Base-by-base conservation (phyloP, 2,797 vertebrate species). In the Notoglanidium macrostoma region DNA sequence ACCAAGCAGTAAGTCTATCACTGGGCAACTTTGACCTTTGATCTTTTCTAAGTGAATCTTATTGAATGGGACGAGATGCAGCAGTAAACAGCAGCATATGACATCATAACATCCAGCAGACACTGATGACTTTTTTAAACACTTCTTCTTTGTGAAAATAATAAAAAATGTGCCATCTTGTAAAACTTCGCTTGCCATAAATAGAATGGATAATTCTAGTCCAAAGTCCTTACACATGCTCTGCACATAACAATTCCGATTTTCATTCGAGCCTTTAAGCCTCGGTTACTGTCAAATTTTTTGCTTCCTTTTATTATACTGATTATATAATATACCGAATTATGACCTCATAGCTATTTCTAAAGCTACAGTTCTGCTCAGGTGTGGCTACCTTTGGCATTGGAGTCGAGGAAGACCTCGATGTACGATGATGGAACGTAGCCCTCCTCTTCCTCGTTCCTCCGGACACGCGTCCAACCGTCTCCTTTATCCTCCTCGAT, bases 401-500 rank as follows among this genome's bases (percentile, higher is more conserved):
- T 98, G 93, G 97, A 97, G 96, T 99, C 98, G 96, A 99, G 97
- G 93, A 98, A 98, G 95, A 99, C 97, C 95, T 99, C 98, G 87
- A 99, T 95, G 95, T 99, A 99, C 89, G 98, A 98, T 1, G 98
- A 96, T 88, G 98, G 98, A 91, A 99, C 97, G 87, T 99, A 99
- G 94, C 98, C 98, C 95, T 99, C 98, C 94, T 99, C 98, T 87
- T 99, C 98, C 26, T 98, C 98, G 83, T 98, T 98, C 93, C 97
- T 96, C 91, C 98, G 96, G 91, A 98, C 97, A 92, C 98, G 97
- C 72, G 98, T 99, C 98, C 98, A 99, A 83, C 98, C 98, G 81
- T 99, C 98, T 40, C 98, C 98, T 97, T 99, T 99, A 94, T 99
- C 98, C 87, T 99, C 98, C 92, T 99, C 98, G 91, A 99, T 99